Evolutionary conservation across 2,888 invertebrate species (phyloP).

Genomic region (Agrotis clavis): DNA sequence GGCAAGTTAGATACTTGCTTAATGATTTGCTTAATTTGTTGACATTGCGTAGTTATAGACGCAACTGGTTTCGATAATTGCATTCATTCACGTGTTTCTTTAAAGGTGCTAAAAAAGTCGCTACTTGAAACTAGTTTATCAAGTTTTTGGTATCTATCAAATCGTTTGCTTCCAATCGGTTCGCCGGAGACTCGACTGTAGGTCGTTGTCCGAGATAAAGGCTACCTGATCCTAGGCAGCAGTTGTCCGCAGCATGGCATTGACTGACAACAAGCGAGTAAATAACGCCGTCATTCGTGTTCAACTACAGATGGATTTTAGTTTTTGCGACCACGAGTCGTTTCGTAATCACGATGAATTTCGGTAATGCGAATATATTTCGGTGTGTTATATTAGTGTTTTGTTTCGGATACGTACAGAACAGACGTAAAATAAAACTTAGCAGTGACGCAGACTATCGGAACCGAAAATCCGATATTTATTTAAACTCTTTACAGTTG

Average conservation of each 20-base stretch:
- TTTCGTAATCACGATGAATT: slow-evolving; percentile 70
- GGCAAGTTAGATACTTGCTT: slow-evolving; percentile 26
- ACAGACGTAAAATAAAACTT: slow-evolving; percentile 56
- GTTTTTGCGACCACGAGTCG: slow-evolving; percentile 71
- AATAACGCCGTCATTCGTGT: slow-evolving; percentile 60
- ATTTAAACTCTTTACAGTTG: slow-evolving; percentile 80
- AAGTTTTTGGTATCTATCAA: slow-evolving; percentile 15
- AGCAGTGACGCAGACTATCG: slow-evolving; percentile 57
- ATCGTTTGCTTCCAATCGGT: slow-evolving; percentile 42
- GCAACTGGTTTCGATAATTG: slow-evolving; percentile 40
- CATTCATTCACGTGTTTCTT: slow-evolving; percentile 12
- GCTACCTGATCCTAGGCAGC: slow-evolving; percentile 58
- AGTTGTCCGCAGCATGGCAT: slow-evolving; percentile 70
- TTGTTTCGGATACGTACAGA: slow-evolving; percentile 68
- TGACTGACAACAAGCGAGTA: slow-evolving; percentile 67
- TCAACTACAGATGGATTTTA: slow-evolving; percentile 64
- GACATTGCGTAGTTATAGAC: slow-evolving; percentile 13
- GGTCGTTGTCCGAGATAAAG: slow-evolving; percentile 68
- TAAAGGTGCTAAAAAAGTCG: slow-evolving; percentile 12
- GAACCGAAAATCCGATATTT: slow-evolving; percentile 74
- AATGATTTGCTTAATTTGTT: slow-evolving; percentile 26
- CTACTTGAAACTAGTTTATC: slow-evolving; percentile 37
- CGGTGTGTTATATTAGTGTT: slow-evolving; percentile 69
- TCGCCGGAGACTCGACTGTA: slow-evolving; percentile 53
- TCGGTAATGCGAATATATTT: slow-evolving; percentile 63